Conservation (phyloP, 2,113 vertebrate species). For the Podocnemis expansa region DNA sequence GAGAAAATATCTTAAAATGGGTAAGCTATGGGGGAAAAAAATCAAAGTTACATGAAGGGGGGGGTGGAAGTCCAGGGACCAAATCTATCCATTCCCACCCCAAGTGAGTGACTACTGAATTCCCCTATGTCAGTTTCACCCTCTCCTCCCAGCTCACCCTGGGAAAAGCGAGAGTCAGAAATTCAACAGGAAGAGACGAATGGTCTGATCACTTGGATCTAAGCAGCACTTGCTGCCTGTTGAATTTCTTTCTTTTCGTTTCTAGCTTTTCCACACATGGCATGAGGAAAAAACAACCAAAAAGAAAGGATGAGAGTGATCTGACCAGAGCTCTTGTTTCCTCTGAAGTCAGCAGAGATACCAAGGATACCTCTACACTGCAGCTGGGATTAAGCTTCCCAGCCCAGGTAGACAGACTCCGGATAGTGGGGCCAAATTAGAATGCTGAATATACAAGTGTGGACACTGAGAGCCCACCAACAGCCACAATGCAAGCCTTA, state of each 20-base stretch:
- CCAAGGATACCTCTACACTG: background rate
- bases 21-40: background rate
- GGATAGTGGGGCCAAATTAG: background rate
- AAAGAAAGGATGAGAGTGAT: background rate
- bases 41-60: background rate
- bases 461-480: background rate
- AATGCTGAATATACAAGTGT: background rate
- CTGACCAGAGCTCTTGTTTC: background rate
- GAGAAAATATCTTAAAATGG: background rate
- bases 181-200: background rate
- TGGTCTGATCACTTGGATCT: background rate
- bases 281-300: background rate
- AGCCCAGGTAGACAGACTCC: background rate
- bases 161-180: background rate
- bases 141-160: background rate
- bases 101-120: background rate
- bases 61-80: background rate
- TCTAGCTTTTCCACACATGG: background rate
- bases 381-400: background rate
- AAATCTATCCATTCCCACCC: background rate
- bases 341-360: slow-evolving; percentile 12
- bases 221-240: background rate
- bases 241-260: background rate
- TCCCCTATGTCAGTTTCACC: background rate
- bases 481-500: background rate